Evolutionary conservation across 2,797 vertebrate species (phyloP), one percentile per base, ranked within the genome.

Genomic region (Babyrousa celebensis): DNA sequence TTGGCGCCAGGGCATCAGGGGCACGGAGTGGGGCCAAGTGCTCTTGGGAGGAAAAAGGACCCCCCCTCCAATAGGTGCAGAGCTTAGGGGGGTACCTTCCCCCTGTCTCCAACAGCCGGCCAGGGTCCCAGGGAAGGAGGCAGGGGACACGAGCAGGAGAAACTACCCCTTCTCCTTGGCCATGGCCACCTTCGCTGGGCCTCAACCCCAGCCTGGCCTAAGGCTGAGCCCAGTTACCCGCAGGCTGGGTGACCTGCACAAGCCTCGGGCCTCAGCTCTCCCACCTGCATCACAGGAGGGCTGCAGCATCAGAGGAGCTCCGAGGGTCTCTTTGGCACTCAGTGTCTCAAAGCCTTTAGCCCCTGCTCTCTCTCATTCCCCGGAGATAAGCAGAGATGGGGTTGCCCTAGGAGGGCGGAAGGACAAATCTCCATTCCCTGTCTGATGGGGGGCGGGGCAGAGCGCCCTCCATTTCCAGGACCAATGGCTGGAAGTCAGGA

Each of bases 1-100:
- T 95, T 94, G 84, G 96, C n/a, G 54, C 58, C 15, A 88, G 84
- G 96, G 92, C 85, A 72, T 65, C 92, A 21, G 3, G 32, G 71
- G 32, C 48, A 68, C 3, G 2, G 72, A 95, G 70, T 2, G 23
- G 17, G 16, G 32, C 93, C 56, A 80, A 87, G 88, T 75, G 32
- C 90, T 23, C 32, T 29, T 18, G 70, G 62, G 52, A 58, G 77
- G 23, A 36, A 74, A 87, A 74, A 65, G 68, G 63, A 90, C 91
- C 14, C 6, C 20, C 25, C 27, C 29, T 40, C 20, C 1, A 2
- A 2, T 4, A 3, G 80, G 71, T 65, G 36, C 67, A 92, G 67
- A 80, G 32, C 67, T 87, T 21, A 25, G 56, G 78, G 12, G 23
- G 32, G 72, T 4, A 17, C 56, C 63, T 89, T 62, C 43, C 32